A percentile compares a stretch with the other conserved stretches of the same genome.
Evolutionary conservation across 2,797 vertebrate genomes (phyloP).

Genomic region (Danio jaintianensis): DNA sequence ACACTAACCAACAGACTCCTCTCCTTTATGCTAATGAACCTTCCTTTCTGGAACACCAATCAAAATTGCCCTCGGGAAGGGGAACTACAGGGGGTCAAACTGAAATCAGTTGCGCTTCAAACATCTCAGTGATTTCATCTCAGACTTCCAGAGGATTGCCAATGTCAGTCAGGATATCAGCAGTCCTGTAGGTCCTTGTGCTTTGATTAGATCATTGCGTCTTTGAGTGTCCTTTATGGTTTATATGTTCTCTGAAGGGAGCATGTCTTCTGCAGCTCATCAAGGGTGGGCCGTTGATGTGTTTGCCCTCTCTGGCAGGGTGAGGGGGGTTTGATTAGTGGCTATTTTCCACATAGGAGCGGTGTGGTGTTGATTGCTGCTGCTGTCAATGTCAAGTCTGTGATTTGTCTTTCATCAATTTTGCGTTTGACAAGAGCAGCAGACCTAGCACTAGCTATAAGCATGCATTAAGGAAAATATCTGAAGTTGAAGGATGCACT

Average conservation of each 20-base stretch:
- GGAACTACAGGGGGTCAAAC: constrained; percentile 16
- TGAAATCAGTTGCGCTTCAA: neutral
- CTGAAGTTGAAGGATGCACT: neutral
- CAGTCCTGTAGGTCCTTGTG: neutral
- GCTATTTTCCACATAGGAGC: neutral
- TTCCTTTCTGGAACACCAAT: neutral
- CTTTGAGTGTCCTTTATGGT: constrained; percentile 9
- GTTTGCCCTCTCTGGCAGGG: neutral
- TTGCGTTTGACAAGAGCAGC: neutral
- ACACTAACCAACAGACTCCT: neutral
- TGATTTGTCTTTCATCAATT: constrained; percentile 23
- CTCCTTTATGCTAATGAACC: constrained; percentile 37
- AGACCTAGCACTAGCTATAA: neutral
- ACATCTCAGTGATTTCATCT: constrained; percentile 3
- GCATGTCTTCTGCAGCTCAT: constrained; percentile 2
- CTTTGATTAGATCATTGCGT: neutral
- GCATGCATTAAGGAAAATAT: neutral
- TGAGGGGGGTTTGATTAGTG: neutral
- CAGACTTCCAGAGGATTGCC: neutral
- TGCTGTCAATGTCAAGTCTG: neutral
- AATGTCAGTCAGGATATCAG: constrained; percentile 18
- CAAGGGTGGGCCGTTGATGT: neutral
- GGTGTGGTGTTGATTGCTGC: neutral
- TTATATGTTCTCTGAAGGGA: neutral
- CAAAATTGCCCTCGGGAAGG: constrained; percentile 3